Evolutionary conservation across 2,113 vertebrate species (phyloP).

Genomic region (Ophthalmolycus amberensis): DNA sequence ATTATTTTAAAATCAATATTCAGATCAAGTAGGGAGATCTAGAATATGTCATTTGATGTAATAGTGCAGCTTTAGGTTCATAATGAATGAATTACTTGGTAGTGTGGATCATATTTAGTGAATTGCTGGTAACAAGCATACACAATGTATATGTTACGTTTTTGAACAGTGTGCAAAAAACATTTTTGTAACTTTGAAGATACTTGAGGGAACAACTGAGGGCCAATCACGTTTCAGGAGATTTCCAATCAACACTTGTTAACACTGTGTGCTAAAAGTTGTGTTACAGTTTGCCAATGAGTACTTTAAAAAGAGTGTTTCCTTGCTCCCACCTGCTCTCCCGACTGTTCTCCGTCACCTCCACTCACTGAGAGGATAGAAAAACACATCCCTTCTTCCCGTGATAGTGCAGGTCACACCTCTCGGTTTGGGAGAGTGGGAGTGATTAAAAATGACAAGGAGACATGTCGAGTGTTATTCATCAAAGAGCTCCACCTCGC

Average conservation of each 20-base stretch:
- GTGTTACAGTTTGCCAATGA: background rate
- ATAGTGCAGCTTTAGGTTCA: background rate
- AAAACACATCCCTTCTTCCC: slow-evolving; percentile 42
- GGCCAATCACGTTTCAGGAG: background rate
- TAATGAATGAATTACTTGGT: background rate
- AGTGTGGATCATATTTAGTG: background rate
- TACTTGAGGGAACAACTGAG: background rate
- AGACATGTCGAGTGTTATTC: slow-evolving; percentile 84
- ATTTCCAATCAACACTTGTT: slow-evolving; percentile 1
- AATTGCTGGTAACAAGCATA: background rate
- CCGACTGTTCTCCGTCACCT: slow-evolving; percentile 32
- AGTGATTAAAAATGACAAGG: slow-evolving; percentile 79
- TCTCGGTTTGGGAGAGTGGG: slow-evolving; percentile 62
- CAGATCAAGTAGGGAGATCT: background rate
- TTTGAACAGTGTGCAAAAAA: background rate
- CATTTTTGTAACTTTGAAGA: background rate
- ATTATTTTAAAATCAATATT: background rate
- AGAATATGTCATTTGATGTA: background rate
- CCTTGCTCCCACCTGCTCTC: slow-evolving; percentile 18
- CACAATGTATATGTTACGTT: background rate
- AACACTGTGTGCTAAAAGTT: background rate
- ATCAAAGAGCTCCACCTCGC: slow-evolving; percentile 80
- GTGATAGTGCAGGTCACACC: slow-evolving; percentile 69
- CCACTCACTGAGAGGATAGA: slow-evolving; percentile 23
- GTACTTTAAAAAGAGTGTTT: slow-evolving; percentile 31